phyloP scores from a whole-genome alignment of 1,140 invertebrate genomes.

The Drosophila tropicalis region DNA sequence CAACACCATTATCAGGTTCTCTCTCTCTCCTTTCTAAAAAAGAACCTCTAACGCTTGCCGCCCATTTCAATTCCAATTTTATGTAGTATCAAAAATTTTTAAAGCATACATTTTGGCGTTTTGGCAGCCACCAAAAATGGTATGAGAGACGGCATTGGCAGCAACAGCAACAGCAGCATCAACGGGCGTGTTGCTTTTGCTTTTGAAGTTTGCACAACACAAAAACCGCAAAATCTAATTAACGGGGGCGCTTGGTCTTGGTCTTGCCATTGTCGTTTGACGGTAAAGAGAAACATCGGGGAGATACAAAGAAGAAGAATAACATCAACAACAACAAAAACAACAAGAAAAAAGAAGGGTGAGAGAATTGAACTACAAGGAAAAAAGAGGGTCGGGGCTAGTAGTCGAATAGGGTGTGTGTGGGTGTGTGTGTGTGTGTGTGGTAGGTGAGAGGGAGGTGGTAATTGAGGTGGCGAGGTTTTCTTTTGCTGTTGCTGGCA shows the following conservation, averaged over 20 bases:
- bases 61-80: slow-evolving; percentile 72
- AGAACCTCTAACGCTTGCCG: background rate
- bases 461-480: slow-evolving; percentile 59
- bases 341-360: background rate
- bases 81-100: slow-evolving; percentile 76
- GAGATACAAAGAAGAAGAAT: no score
- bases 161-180: slow-evolving; percentile 29
- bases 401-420: slow-evolving; percentile 20
- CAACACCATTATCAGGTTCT: no score
- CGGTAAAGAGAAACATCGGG: no score
- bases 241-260: slow-evolving; percentile 73
- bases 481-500: slow-evolving; percentile 69
- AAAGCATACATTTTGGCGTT: slow-evolving; percentile 79
- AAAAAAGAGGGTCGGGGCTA: background rate
- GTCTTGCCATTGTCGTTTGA: slow-evolving; percentile 53
- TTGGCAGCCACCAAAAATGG: slow-evolving; percentile 52
- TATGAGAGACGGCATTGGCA: slow-evolving; percentile 10
- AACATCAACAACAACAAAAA: no score
- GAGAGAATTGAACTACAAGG: background rate
- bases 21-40: no score
- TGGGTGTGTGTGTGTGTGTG: slow-evolving; percentile 12
- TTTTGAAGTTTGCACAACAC: slow-evolving; percentile 81
- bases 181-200: slow-evolving; percentile 60
- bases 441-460: slow-evolving; percentile 5
- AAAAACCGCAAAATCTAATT: slow-evolving; percentile 81